Conservation (phyloP, 1,140 invertebrate species). For the Formica selysi region DNA sequence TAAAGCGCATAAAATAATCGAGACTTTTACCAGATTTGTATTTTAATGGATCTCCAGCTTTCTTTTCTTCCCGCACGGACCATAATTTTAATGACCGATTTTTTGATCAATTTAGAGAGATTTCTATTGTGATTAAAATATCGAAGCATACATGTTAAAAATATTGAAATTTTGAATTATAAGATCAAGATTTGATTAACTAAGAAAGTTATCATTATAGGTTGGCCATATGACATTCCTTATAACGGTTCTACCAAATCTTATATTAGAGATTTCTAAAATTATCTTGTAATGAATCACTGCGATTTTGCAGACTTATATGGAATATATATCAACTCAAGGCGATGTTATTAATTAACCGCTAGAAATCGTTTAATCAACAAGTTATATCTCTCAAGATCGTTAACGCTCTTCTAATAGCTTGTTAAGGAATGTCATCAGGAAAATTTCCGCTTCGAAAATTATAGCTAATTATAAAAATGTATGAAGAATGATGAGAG, state of each 20-base stretch:
- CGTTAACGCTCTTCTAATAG: not conserved
- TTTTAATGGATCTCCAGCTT: not conserved
- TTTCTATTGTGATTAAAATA: not conserved
- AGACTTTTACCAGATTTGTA: not conserved
- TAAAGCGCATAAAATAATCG: not conserved
- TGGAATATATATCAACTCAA: not conserved
- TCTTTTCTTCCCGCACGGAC: too few relatives aligned
- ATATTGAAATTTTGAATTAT: not conserved
- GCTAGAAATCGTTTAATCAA: not conserved
- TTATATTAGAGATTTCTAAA: constrained; percentile 5
- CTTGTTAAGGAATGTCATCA: not conserved
- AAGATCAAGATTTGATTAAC: not conserved
- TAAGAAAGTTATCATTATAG: not conserved
- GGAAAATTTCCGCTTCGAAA: not conserved
- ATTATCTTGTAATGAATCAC: constrained; percentile 17
- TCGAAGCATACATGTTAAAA: not conserved
- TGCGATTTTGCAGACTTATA: constrained; percentile 11
- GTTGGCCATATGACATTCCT: not conserved
- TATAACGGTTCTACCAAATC: not conserved
- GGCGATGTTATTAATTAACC: constrained; percentile 18
- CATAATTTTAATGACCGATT: not conserved
- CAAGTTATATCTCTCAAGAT: not conserved
- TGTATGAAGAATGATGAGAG: not conserved
- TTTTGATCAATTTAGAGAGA: not conserved
- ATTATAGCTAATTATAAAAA: not conserved